Base-by-base conservation (phyloP, 2,888 invertebrate species). In the Julus scanicus region DNA sequence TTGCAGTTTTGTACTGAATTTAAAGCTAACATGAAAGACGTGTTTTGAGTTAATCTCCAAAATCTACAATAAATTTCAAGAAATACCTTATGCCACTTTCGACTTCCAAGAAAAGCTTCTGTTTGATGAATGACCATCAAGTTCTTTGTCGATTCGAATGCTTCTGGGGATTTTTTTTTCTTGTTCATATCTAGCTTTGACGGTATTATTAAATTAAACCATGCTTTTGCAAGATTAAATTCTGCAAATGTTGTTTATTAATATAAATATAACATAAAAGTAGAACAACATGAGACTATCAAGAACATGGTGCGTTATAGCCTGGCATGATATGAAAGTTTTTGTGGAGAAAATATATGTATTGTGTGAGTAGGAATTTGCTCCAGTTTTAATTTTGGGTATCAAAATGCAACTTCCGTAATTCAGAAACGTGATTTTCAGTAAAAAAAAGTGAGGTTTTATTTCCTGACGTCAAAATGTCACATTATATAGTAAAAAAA, bases 31-130 rank as follows among this genome's bases (percentile, higher is more conserved):
- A 29, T 29, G 80, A 37, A 37, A 37, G 29, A 80, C 80, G 80
- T 80, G 80, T 80, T 80, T 80, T 80, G 80, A 80, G 80, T 80
- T 80, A 80, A 37, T 80, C 80, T 2, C 80, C 80, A 13, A 37
- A 37, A 15, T 8, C 13, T 80, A 13, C 29, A 80, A 29, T 80
- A 37, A 80, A 80, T 80, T 80, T 80, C 37, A 80, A 37, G 37
- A 37, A 37, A 80, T 37, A 29, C 37, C 80, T 37, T 13, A 37
- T 37, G 37, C 80, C 20, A 20, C 37, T 80, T 29, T 80, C 13
- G 4, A 15, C 13, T 13, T 53, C 53, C 37, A 37, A 20, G 80
- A 9, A 63, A 63, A 53, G 11, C 15, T 13, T 11, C 37, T 80
- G 29, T 37, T 29, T 80, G 37, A 80, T 80, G 29, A 80, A 80